Conservation (phyloP, 2,113 vertebrate genomes). For the Rhinolophus sinicus region DNA sequence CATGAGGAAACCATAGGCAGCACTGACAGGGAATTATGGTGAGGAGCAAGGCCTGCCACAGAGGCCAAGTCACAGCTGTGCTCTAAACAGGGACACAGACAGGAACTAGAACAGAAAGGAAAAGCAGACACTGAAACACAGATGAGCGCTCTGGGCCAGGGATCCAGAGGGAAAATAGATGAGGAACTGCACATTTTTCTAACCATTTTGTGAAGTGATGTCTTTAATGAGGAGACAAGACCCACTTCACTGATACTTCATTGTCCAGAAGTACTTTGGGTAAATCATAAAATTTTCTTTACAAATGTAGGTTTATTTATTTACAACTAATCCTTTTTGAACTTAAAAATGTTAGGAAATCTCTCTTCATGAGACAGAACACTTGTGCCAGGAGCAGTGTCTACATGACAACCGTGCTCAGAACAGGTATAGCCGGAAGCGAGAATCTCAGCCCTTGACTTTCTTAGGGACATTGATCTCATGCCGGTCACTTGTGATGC, state of each 20-base stretch:
- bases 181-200: accelerated
- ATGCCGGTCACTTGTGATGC: background rate
- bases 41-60: background rate
- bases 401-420: too few relatives aligned
- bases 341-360: background rate
- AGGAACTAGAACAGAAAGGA: background rate
- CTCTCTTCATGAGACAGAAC: background rate
- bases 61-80: background rate
- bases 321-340: background rate
- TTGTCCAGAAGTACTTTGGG: background rate
- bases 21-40: background rate
- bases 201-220: accelerated
- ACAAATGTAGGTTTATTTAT: background rate
- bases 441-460: too few relatives aligned
- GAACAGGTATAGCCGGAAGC: too few relatives aligned
- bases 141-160: accelerated
- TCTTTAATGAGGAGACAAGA: background rate
- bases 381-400: background rate
- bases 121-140: background rate
- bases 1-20: background rate
- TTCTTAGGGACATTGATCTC: background rate
- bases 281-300: background rate
- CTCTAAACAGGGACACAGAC: background rate
- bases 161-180: too few relatives aligned
- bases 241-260: background rate